phyloP scores from a whole-genome alignment of 2,797 vertebrate genomes.

The Capromys pilorides region DNA sequence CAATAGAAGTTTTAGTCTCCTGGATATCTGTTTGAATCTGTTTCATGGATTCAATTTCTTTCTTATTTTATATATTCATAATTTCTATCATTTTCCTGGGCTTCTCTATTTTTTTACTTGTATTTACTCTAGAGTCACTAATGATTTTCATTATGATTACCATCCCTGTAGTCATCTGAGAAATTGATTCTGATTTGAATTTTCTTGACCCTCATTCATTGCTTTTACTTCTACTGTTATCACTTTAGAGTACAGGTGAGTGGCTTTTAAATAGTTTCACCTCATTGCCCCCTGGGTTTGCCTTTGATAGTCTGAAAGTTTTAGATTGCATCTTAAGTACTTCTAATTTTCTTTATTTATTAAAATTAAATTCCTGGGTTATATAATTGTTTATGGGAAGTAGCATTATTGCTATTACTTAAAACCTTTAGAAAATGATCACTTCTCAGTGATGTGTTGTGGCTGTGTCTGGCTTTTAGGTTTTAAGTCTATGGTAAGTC shows the following conservation, averaged over 20 bases:
- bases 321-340: not conserved
- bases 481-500: not conserved
- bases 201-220: not conserved
- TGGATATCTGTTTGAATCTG: not conserved
- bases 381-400: not conserved
- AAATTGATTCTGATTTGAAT: not conserved
- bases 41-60: not conserved
- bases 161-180: not conserved
- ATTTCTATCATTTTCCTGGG: not conserved
- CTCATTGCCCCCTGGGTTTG: not conserved
- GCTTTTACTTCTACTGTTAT: not conserved
- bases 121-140: not conserved
- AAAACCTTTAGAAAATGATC: not conserved
- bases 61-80: no score
- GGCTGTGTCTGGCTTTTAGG: not conserved
- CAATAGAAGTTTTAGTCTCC: not conserved
- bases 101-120: not conserved
- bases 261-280: not conserved
- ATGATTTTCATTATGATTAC: not conserved
- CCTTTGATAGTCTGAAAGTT: not conserved
- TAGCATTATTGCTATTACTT: not conserved
- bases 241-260: not conserved
- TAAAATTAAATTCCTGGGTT: not conserved
- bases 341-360: not conserved
- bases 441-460: not conserved